Evolutionary conservation across 2,888 invertebrate species (phyloP).

Genomic region (Phengaris arion): DNA sequence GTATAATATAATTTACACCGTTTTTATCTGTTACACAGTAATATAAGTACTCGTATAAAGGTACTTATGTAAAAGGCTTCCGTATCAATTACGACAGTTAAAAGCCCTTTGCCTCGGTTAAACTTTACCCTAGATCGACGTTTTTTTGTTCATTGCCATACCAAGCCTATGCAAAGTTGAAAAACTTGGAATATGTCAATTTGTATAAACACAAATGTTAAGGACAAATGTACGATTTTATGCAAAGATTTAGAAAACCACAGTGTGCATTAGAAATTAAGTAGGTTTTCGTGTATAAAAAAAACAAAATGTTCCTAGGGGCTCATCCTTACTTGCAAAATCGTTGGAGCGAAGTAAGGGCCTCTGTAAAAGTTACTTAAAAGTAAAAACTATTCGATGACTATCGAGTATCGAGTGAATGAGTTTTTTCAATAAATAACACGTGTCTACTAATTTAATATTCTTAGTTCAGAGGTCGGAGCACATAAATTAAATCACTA

Average conservation of each 20-base stretch:
- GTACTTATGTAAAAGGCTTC: too few species aligned
- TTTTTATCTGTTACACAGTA: not conserved
- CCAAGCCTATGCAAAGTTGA: too few species aligned
- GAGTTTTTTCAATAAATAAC: not conserved
- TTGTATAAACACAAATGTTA: too few species aligned
- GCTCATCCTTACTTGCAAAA: not conserved
- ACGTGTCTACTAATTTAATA: slow-evolving; percentile 11
- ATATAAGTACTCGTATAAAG: too few species aligned
- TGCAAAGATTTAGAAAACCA: too few species aligned
- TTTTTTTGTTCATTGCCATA: too few species aligned
- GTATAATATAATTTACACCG: slow-evolving; percentile 1
- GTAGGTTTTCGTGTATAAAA: not conserved
- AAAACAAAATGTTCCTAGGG: not conserved
- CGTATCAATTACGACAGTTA: too few species aligned
- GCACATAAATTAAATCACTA: slow-evolving; percentile 17
- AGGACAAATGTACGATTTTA: too few species aligned
- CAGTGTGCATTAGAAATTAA: too few species aligned
- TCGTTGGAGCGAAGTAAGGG: not conserved
- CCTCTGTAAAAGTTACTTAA: not conserved
- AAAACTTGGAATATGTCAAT: too few species aligned
- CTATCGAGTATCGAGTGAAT: not conserved
- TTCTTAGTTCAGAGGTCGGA: slow-evolving; percentile 7
- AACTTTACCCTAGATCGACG: too few species aligned
- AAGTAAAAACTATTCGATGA: not conserved
- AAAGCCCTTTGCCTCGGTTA: too few species aligned